Percentiles rank a stretch among this genome's conserved stretches.
Evolutionary conservation across 2,113 vertebrate species (phyloP).

Genomic region (Ascaphus truei): DNA sequence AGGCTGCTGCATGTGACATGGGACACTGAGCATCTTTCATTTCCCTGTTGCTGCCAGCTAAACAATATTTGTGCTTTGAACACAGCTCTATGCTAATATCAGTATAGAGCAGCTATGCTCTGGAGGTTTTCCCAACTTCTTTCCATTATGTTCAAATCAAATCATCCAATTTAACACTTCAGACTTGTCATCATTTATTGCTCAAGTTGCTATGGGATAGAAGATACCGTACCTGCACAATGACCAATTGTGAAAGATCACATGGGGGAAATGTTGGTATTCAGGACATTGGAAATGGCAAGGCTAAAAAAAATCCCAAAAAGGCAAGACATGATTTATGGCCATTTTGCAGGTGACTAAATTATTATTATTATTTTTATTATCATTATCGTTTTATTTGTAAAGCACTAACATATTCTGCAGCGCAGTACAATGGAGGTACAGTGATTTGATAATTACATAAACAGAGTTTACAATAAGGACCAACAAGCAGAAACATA

Average conservation of each 20-base stretch:
- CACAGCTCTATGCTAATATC: neutral
- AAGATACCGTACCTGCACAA: neutral
- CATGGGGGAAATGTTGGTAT: neutral
- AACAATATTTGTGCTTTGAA: constrained; percentile 5
- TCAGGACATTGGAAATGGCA: neutral
- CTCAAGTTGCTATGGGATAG: neutral
- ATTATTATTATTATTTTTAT: too few relatives aligned
- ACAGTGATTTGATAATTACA: too few relatives aligned
- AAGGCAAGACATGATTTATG: too few relatives aligned
- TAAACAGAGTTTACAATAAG: too few relatives aligned
- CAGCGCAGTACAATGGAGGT: too few relatives aligned
- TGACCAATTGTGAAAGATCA: too few relatives aligned
- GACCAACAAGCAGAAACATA: too few relatives aligned
- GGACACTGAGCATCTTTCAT: neutral
- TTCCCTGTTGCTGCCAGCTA: neutral
- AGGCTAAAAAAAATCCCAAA: too few relatives aligned
- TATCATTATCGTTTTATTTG: too few relatives aligned
- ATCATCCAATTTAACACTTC: neutral
- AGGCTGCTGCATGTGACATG: constrained; percentile 1
- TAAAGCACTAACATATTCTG: too few relatives aligned
- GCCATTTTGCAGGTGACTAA: too few relatives aligned
- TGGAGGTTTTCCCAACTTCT: neutral
- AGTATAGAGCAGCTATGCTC: neutral
- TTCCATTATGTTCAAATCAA: neutral
- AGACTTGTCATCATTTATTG: neutral